phyloP scores from a whole-genome alignment of 2,797 vertebrate species.

The Sebastes paucispinis region DNA sequence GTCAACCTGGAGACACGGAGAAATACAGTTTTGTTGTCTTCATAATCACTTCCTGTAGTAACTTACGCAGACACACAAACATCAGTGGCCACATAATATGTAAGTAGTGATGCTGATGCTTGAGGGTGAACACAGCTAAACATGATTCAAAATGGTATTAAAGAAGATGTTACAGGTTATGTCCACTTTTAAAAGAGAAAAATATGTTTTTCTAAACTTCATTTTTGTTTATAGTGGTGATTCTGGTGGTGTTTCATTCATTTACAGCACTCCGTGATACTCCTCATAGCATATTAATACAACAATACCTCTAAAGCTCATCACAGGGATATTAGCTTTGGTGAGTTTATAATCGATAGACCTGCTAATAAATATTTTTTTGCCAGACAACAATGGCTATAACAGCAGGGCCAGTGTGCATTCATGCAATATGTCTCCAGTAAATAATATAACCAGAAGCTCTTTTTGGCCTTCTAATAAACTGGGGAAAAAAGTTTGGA shows the following conservation, averaged over 20 bases:
- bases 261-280: too few relatives aligned
- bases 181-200: background rate
- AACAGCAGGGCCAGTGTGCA: background rate
- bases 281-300: background rate
- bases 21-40: background rate
- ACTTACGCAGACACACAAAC: background rate
- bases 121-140: background rate
- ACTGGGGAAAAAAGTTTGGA: too few relatives aligned
- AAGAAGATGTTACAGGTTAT: background rate
- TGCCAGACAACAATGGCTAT: background rate
- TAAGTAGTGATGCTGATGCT: background rate
- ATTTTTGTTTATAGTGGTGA: background rate
- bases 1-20: constrained; percentile 70
- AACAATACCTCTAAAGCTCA: background rate
- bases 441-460: background rate
- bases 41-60: background rate
- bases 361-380: background rate
- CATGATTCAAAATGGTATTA: background rate
- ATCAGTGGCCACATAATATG: background rate
- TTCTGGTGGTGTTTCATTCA: background rate
- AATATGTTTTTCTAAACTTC: too few relatives aligned
- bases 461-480: background rate
- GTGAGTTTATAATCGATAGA: background rate
- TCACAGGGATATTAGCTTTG: background rate
- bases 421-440: background rate